phyloP scores from a whole-genome alignment of 2,113 vertebrate genomes.

The Gopherus flavomarginatus region DNA sequence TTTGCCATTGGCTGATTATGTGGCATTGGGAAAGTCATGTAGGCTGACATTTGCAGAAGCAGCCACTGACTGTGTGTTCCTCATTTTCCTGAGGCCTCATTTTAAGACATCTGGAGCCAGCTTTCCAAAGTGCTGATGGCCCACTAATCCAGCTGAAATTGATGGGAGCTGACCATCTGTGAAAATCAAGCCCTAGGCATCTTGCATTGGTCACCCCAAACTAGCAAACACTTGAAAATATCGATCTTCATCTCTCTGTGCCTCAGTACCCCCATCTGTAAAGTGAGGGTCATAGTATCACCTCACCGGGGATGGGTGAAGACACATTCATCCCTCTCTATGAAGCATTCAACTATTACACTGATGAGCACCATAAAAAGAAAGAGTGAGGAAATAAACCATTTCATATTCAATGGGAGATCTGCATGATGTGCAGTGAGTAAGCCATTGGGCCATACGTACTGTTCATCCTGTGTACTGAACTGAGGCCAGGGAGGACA shows the following conservation, averaged over 20 bases:
- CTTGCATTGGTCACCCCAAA: neutral
- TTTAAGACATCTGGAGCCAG: neutral
- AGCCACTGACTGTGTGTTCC: neutral
- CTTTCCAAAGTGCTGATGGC: neutral
- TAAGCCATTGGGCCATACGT: neutral
- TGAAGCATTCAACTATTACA: neutral
- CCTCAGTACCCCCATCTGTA: neutral
- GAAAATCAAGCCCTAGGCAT: neutral
- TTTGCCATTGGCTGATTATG: neutral
- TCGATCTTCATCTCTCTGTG: neutral
- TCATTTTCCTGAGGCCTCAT: neutral
- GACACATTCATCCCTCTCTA: neutral
- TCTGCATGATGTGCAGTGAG: neutral
- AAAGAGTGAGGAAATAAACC: neutral
- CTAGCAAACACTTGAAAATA: neutral
- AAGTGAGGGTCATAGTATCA: neutral
- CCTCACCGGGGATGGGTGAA: neutral
- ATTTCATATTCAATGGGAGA: neutral
- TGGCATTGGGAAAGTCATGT: neutral
- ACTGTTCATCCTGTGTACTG: neutral
- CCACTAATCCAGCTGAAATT: neutral
- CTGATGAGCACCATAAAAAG: neutral
- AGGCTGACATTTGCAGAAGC: neutral
- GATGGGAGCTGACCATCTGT: neutral
- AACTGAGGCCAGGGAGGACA: neutral